These are phyloP conservation scores for Pachypsylla venusta DNA, from an alignment of 1,140 invertebrate species.

Conservation along the genomic window DNA sequence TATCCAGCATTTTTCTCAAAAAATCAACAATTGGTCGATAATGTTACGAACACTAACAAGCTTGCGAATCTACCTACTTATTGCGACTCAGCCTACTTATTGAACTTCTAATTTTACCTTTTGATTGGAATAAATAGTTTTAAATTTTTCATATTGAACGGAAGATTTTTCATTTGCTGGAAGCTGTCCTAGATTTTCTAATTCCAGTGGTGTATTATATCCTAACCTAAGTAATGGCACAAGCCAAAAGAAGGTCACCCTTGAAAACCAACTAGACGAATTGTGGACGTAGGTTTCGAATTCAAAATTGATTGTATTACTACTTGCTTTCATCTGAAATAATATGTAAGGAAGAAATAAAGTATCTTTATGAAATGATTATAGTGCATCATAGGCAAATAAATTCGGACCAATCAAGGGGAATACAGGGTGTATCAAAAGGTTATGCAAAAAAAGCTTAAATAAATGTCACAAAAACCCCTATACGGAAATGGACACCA, in stretches of 20 bases:
- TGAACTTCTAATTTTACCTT: slow-evolving; percentile 29
- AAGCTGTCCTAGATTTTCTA: slow-evolving; percentile 50
- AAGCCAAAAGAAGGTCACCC: slow-evolving; percentile 63
- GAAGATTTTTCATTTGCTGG: slow-evolving; percentile 43
- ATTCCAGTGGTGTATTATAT: slow-evolving; percentile 45
- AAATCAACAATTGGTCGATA: neutral
- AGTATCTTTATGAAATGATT: too few species aligned
- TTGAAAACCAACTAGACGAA: slow-evolving; percentile 47
- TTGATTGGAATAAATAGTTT: slow-evolving; percentile 33
- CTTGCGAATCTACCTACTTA: neutral
- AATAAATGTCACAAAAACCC: too few species aligned
- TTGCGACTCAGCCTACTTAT: neutral
- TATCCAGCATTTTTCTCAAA: neutral
- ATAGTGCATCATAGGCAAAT: too few species aligned
- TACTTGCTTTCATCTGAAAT: neutral
- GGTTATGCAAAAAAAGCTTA: too few species aligned
- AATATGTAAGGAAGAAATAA: too few species aligned
- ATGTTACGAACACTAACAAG: neutral
- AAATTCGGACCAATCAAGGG: too few species aligned
- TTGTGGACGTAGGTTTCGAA: slow-evolving; percentile 35
- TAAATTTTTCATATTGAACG: slow-evolving; percentile 38
- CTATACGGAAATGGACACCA: too few species aligned
- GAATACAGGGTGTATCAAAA: too few species aligned
- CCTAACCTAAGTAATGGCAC: slow-evolving; percentile 47
- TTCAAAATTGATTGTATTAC: slow-evolving; percentile 3